Base-by-base conservation (phyloP, 1,140 invertebrate species). In the Andrena cerasifolii region DNA sequence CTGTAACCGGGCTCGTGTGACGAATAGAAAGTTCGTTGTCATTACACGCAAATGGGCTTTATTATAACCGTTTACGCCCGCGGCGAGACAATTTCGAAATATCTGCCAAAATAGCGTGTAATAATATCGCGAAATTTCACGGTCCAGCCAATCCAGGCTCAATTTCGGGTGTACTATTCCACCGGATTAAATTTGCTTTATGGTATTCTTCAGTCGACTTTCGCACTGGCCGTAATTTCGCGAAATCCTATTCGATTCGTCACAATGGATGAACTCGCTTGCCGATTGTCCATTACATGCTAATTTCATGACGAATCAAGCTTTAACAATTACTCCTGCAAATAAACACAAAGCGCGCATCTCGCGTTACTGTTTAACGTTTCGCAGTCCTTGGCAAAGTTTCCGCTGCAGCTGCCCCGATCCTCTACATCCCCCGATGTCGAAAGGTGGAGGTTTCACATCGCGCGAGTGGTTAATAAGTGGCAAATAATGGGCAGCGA, bases 1-100 rank as follows among this genome's bases (percentile, higher is more conserved):
- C 33, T 18, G 14, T 51, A 14, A 3, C 47, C 3, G n/a, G 2
- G 21, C 2, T 7, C 16, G 26, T 21, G 24, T 18, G 45, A 53
- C 33, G 26, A 56, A 54, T 66, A 45, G 47, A 66, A 66, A 66
- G 45, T 74, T 74, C 24, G 26, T 21, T 74, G 33, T 45, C 49
- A 10, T 14, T 6, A 16, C 18, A 14, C 2, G 18, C 14, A 26
- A 65, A 49, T 28, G 14, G 16, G 3, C 16, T 3, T 28, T 21
- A 31, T 28, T 40, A 26, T 14, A 40, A 3, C 1, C n/a, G 5
- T 6, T 51, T 8, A 1, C 18, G 7, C n/a, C 51, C 40, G 49
- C 1, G 7, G 28, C 4, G 4, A 24, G 18, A 18, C 28, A 18
- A 33, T 65, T 47, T 18, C 16, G 16, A 65, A n/a, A 65, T 31